phyloP scores from a whole-genome alignment of 2,888 invertebrate genomes.

The Linnaemya tessellans region DNA sequence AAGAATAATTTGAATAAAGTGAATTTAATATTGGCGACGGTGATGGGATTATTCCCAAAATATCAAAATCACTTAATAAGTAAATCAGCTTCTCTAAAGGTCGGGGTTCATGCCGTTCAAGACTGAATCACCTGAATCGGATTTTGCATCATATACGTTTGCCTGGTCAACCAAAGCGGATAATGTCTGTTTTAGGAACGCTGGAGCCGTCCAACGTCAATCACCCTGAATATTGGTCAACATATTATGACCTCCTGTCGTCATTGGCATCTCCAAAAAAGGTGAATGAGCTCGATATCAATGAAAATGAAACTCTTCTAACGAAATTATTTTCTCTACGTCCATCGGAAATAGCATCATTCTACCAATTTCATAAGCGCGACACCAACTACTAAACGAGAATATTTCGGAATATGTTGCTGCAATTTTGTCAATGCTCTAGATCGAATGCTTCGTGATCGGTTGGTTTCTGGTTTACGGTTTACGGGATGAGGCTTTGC shows the following conservation, averaged over 20 bases:
- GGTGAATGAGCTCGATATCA: conserved; percentile 58
- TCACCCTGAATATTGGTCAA: conserved; percentile 59
- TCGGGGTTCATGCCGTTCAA: not conserved
- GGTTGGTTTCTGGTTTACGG: conserved; percentile 65
- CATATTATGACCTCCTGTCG: conserved; percentile 67
- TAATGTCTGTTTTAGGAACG: conserved; percentile 13
- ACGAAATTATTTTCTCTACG: conserved; percentile 62
- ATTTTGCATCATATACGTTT: not conserved
- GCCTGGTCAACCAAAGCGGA: not conserved
- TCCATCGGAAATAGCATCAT: conserved; percentile 68
- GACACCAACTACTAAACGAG: conserved; percentile 62
- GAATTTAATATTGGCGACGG: conserved; percentile 46
- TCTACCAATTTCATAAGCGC: conserved; percentile 63
- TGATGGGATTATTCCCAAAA: conserved; percentile 23
- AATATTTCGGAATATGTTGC: conserved; percentile 57
- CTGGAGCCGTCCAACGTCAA: conserved; percentile 56
- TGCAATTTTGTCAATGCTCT: conserved; percentile 59
- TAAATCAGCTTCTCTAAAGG: not conserved
- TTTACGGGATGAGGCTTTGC: conserved; percentile 60
- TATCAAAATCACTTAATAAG: not conserved
- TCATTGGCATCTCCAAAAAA: conserved; percentile 65
- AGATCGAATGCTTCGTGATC: conserved; percentile 65
- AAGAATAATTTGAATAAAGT: no score
- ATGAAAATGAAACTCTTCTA: conserved; percentile 54
- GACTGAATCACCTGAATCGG: not conserved